These are phyloP conservation scores for Protula sp. DNA, from an alignment of 2,888 invertebrate species.

Conservation along the genomic window DNA sequence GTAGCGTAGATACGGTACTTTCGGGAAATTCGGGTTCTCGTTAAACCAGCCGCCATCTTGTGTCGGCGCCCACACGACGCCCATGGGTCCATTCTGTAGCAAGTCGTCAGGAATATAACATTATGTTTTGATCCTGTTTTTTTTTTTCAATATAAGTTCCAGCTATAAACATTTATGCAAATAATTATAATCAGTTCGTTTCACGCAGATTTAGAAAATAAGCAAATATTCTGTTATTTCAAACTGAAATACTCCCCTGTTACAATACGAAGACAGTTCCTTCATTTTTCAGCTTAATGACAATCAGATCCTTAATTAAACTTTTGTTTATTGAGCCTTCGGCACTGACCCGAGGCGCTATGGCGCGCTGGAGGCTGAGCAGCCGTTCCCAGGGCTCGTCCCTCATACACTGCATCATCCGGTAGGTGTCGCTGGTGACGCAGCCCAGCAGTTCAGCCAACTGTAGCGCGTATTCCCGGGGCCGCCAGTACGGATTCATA, in stretches of 20 bases:
- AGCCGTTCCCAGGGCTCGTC: slow-evolving; percentile 20
- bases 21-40: background rate
- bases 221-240: too few species aligned
- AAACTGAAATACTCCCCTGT: too few species aligned
- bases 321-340: too few species aligned
- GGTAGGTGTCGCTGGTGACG: slow-evolving; percentile 28
- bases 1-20: slow-evolving; percentile 21
- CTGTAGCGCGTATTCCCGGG: slow-evolving; percentile 23
- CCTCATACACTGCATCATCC: slow-evolving; percentile 50
- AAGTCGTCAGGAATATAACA: too few species aligned
- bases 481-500: slow-evolving; percentile 24
- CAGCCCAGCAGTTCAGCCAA: slow-evolving; percentile 34
- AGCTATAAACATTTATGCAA: too few species aligned
- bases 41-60: slow-evolving; percentile 20
- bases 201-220: too few species aligned
- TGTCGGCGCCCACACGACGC: slow-evolving; percentile 24
- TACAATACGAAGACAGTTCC: too few species aligned
- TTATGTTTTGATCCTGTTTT: too few species aligned
- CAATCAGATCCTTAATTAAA: too few species aligned
- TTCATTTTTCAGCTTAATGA: too few species aligned
- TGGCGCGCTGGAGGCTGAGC: background rate
- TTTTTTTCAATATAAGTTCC: too few species aligned
- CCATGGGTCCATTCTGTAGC: slow-evolving; percentile 22
- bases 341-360: background rate
- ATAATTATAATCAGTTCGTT: too few species aligned